phyloP scores from a whole-genome alignment of 2,797 vertebrate species.

The Aeoliscus strigatus region DNA sequence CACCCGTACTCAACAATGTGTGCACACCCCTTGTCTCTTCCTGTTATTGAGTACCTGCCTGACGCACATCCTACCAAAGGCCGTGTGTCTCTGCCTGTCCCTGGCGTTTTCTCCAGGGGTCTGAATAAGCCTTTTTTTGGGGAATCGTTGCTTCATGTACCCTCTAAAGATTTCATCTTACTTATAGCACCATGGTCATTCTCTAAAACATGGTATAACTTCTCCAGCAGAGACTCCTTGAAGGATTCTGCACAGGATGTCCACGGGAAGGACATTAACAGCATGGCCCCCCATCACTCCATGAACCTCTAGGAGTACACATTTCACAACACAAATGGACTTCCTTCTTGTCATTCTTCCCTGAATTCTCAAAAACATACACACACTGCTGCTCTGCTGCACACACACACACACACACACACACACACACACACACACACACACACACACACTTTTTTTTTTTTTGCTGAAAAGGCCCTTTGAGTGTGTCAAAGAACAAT shows the following conservation, averaged over 20 bases:
- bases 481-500: constrained; percentile 75
- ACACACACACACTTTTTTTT: constrained; percentile 19
- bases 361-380: constrained; percentile 55
- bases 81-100: constrained; percentile 28
- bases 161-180: constrained; percentile 1
- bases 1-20: constrained; percentile 71
- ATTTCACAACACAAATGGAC: constrained; percentile 69
- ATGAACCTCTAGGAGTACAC: constrained; percentile 56
- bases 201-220: constrained; percentile 40
- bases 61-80: constrained; percentile 78
- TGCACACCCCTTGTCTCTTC: constrained; percentile 75
- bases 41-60: constrained; percentile 82
- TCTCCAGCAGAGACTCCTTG: constrained; percentile 41
- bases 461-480: constrained; percentile 58
- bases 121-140: background rate
- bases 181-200: background rate
- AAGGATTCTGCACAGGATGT: constrained; percentile 60
- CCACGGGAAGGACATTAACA: constrained; percentile 55
- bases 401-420: constrained; percentile 8
- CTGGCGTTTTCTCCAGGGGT: constrained; percentile 3
- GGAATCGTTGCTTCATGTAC: background rate
- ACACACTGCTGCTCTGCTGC: too few relatives aligned
- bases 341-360: constrained; percentile 72
- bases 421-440: constrained; percentile 8
- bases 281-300: constrained; percentile 47